These are phyloP conservation scores for Rutpela maculata DNA, from an alignment of 2,888 invertebrate genomes.

Conservation along the genomic window DNA sequence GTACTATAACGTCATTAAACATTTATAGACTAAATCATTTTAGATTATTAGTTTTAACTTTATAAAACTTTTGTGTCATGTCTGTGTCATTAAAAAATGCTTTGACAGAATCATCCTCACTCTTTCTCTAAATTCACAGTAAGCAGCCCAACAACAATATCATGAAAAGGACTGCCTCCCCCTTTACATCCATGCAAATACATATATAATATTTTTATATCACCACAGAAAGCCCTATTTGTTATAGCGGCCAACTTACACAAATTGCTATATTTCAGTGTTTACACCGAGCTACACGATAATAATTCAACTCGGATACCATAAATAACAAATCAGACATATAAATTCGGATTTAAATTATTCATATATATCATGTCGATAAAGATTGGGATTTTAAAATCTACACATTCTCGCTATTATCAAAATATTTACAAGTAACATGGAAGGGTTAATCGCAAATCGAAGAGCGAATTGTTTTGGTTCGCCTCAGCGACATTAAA, in stretches of 20 bases:
- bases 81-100: too few species aligned
- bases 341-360: constrained; percentile 21
- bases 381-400: constrained; percentile 9
- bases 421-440: constrained; percentile 7
- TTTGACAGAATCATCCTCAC: too few species aligned
- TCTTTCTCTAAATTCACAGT: too few species aligned
- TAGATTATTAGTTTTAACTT: too few species aligned
- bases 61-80: too few species aligned
- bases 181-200: too few species aligned
- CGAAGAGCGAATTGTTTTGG: constrained; percentile 15
- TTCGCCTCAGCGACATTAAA: constrained; percentile 4
- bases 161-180: too few species aligned
- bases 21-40: too few species aligned
- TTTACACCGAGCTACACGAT: constrained; percentile 14
- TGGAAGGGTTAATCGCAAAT: background rate
- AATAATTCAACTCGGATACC: constrained; percentile 21
- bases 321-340: constrained; percentile 29
- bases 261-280: constrained; percentile 3
- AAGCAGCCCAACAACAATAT: too few species aligned
- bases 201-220: background rate
- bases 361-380: constrained; percentile 17
- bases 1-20: too few species aligned
- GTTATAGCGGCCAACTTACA: background rate
- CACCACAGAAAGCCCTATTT: background rate
- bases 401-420: background rate